Evolutionary conservation across 2,888 invertebrate species (phyloP).

Genomic region (Arrhopalites spinosus): DNA sequence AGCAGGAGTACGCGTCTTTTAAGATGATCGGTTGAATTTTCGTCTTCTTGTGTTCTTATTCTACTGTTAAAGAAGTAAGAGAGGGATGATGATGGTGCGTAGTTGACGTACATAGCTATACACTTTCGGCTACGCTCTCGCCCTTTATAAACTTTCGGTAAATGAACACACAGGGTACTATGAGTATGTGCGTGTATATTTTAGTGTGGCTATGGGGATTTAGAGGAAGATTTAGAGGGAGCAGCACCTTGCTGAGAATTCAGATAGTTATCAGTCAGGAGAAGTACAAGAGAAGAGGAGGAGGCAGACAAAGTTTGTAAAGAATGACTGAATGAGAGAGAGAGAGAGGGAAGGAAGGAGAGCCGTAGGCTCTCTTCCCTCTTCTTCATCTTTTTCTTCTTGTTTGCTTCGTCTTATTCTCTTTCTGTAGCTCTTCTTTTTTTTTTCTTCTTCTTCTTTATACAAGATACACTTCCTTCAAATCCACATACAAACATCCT

Average conservation of each 20-base stretch:
- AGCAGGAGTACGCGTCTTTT: too few species aligned
- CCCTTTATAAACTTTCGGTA: too few species aligned
- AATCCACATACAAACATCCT: background rate
- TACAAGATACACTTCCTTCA: background rate
- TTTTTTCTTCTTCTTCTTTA: too few species aligned
- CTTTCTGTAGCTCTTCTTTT: background rate
- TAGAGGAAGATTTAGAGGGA: slow-evolving; percentile 5
- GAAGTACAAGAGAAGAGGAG: background rate
- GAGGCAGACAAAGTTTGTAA: slow-evolving; percentile 14
- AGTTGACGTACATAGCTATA: too few species aligned
- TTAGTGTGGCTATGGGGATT: too few species aligned
- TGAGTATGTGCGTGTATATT: too few species aligned
- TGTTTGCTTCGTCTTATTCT: background rate
- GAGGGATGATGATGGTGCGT: too few species aligned
- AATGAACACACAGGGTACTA: too few species aligned
- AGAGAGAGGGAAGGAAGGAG: background rate
- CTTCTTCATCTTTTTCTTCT: background rate
- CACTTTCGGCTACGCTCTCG: too few species aligned
- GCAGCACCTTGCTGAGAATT: slow-evolving; percentile 18
- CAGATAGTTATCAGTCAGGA: slow-evolving; percentile 14
- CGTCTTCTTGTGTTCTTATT: too few species aligned
- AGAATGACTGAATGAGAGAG: background rate
- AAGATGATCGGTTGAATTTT: too few species aligned
- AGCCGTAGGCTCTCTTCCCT: background rate
- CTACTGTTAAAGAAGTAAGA: too few species aligned